Conservation (phyloP, 1,140 invertebrate species). For the Linepithema humile region DNA sequence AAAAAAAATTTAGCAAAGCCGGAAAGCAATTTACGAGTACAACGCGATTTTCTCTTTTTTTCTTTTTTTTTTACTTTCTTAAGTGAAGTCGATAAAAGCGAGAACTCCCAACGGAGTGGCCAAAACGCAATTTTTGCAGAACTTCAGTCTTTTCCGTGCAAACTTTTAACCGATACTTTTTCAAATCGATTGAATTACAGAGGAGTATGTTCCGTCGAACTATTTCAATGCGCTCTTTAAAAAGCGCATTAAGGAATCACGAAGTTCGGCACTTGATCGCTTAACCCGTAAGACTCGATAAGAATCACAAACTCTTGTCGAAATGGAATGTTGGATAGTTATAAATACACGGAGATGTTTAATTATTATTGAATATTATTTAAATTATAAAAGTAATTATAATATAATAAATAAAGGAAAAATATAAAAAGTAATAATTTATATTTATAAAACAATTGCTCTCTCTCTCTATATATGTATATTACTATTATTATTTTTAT, state of each 20-base stretch:
- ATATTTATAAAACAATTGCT: neutral
- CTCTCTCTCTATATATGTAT: no score
- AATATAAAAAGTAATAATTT: neutral
- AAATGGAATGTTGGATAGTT: neutral
- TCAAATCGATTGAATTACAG: conserved; percentile 53
- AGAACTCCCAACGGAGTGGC: conserved; percentile 22
- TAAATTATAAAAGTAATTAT: neutral
- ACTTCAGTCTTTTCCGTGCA: conserved; percentile 36
- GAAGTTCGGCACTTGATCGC: conserved; percentile 9
- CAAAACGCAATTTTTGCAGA: conserved; percentile 54
- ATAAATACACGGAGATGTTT: neutral
- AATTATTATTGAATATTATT: neutral
- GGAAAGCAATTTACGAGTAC: conserved; percentile 50
- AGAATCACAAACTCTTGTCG: conserved; percentile 6
- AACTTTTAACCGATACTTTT: conserved; percentile 53
- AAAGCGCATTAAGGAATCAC: conserved; percentile 52
- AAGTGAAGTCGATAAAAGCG: conserved; percentile 50
- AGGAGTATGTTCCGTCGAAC: conserved; percentile 31
- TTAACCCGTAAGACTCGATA: conserved; percentile 28
- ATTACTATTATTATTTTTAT: no score
- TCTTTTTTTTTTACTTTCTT: conserved; percentile 27
- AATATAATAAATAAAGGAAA: neutral
- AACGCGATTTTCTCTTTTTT: conserved; percentile 14
- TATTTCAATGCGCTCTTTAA: conserved; percentile 52
- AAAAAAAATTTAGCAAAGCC: conserved; percentile 28